Conservation (phyloP, 2,113 vertebrate genomes). For the Melanotaenia duboulayi region DNA sequence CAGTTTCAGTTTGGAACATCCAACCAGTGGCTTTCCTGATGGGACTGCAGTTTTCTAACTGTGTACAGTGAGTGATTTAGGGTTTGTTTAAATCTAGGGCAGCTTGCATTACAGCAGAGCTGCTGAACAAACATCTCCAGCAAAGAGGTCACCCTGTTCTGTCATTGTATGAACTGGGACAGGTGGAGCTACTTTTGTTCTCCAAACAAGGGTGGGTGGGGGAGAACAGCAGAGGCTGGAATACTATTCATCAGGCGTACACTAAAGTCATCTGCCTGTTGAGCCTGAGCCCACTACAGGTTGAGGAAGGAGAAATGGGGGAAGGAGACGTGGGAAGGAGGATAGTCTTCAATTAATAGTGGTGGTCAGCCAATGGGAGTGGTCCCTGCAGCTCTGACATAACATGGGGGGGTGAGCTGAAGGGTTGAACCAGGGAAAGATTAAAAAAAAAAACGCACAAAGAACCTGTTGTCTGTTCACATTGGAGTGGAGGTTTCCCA, state of each 20-base stretch:
- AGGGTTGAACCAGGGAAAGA: neutral
- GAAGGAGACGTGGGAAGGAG: neutral
- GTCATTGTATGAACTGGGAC: conserved; percentile 39
- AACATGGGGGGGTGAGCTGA: conserved; percentile 1
- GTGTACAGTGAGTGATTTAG: conserved; percentile 20
- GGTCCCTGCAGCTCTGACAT: conserved; percentile 23
- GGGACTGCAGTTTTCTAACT: neutral
- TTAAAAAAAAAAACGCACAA: conserved; percentile 45
- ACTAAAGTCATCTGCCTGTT: conserved; percentile 1
- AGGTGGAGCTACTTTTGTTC: conserved; percentile 53
- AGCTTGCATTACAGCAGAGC: conserved; percentile 42
- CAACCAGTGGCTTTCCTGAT: neutral
- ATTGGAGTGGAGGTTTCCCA: conserved; percentile 62
- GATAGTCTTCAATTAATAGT: conserved; percentile 10
- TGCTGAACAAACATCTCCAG: conserved; percentile 43
- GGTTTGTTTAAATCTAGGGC: conserved; percentile 34
- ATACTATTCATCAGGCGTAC: neutral
- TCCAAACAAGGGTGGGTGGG: conserved; percentile 11
- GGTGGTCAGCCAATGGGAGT: conserved; percentile 23
- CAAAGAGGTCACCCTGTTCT: conserved; percentile 38
- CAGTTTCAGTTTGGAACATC: neutral
- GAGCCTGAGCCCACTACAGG: conserved; percentile 22
- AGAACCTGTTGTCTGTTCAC: conserved; percentile 63
- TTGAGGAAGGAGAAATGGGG: conserved; percentile 29
- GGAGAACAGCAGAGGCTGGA: neutral